Base-by-base conservation (phyloP, 1,140 invertebrate species). In the Euura saliciscinereae region DNA sequence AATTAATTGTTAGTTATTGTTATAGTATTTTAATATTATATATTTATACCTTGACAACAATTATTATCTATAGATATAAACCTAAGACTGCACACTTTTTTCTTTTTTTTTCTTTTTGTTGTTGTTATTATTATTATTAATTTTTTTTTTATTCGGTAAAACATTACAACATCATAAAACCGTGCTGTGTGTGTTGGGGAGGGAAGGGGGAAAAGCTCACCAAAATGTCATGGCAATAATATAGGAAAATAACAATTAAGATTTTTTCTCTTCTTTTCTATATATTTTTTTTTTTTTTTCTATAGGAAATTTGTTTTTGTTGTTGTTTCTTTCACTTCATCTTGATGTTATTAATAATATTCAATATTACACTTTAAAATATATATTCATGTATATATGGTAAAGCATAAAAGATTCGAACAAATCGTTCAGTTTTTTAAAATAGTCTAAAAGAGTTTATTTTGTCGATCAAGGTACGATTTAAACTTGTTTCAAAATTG, bases 391-490 rank as follows among this genome's bases (percentile, higher is more conserved):
- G n/a, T n/a, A n/a, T n/a, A n/a, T n/a, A n/a, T n/a, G n/a, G n/a
- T n/a, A 67, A 67, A 67, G 66, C 66, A 6, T 67, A 67, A 67
- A 67, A 67, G 66, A 6, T 67, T 42, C 66, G 66, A 67, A 67
- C 43, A 10, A 42, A 28, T 28, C 43, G 66, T 67, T 44, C 43
- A 59, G 8, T 59, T 59, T 59, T 59, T 59, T 75, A 71, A 74
- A 75, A 73, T 67, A 43, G 64, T 46, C 65, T 69, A 69, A 74
- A 74, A 69, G 69, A 76, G 74, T 74, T 71, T 64, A 67, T 43
- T 71, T 69, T 59, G 51, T n/a, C 51, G 51, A 59, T n/a, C n/a
- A 5, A 59, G 8, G n/a, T 59, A n/a, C 51, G 51, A 59, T 59
- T n/a, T 59, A 59, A 59, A 59, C 51, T 59, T n/a, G 51, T 59